These are phyloP conservation scores for Malaclemys terrapin DNA, from an alignment of 2,113 vertebrate genomes.

Conservation along the genomic window DNA sequence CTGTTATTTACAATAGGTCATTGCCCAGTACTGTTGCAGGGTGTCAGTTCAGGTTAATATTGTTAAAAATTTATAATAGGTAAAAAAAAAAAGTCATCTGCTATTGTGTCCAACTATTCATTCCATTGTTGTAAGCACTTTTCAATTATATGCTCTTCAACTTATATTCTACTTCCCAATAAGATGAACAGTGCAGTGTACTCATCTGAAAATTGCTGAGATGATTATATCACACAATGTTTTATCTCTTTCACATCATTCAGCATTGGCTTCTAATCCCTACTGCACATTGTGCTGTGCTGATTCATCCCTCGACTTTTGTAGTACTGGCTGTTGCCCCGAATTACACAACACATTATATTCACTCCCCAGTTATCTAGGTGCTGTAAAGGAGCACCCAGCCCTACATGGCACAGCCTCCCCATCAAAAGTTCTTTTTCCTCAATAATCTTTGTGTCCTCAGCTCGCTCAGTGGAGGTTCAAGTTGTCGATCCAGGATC, in stretches of 20 bases:
- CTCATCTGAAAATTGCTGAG: conserved; percentile 19
- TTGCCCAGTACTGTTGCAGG: conserved; percentile 26
- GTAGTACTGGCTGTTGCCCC: background rate
- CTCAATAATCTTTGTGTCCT: background rate
- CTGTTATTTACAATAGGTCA: conserved; percentile 42
- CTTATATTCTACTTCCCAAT: conserved; percentile 32
- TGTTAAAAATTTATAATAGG: conserved; percentile 6
- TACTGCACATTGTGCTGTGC: background rate
- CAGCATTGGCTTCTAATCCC: background rate
- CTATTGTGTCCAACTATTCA: background rate
- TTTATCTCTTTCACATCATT: background rate
- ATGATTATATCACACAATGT: conserved; percentile 26
- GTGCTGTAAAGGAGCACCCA: background rate
- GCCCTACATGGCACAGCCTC: background rate
- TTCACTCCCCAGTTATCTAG: fast-evolving
- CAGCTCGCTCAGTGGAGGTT: background rate
- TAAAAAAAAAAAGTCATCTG: background rate
- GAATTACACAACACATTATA: background rate
- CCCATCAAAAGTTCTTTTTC: background rate
- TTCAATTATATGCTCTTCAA: background rate
- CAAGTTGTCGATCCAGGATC: background rate
- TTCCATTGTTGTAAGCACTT: background rate
- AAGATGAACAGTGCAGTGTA: background rate
- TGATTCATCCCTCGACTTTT: background rate
- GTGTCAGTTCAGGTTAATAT: conserved; percentile 34